Evolutionary conservation across 1,140 invertebrate genomes (phyloP), one percentile per base, ranked within the genome.

Genomic region (Microvelia longipes): DNA sequence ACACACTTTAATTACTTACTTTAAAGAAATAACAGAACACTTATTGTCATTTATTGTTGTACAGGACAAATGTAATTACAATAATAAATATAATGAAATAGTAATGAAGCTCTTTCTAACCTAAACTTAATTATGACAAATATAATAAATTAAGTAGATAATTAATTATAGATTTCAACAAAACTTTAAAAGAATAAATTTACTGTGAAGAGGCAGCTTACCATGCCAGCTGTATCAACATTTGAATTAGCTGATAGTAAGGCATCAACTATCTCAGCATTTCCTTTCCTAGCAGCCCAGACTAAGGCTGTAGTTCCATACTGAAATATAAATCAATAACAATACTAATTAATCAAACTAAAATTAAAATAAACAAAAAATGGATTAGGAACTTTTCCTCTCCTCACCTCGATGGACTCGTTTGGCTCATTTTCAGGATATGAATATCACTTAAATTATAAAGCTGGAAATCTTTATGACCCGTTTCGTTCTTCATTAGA

Each of bases 281-380:
- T 90, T 15, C 96, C 96, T 77, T 94, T 96, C 27, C 96, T 82
- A 70, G 89, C 87, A 15, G 94, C 95, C 97, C 96, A 99, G 50
- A 98, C 89, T 2, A 99, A 80, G 1, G 96, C 93, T 0, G 96
- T 96, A 0, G 95, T 98, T 19, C 94, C 96, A 83, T 98, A 98
- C 85, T 90, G 73, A 70, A 80, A 79, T 72, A 68, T 61, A 69
- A 64, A 30, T 35, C 69, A 24, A 29, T 14, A 61, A 66, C 13
- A 14, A 28, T 35, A 35, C 19, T 15, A 26, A 67, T 50, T 50
- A 50, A 11, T 5, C 35, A n/a, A n/a, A n/a, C n/a, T n/a, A n/a
- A n/a, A n/a, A n/a, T n/a, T n/a, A n/a, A n/a, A n/a, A 50, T 50
- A 11, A 19, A 50, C 35, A 50, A 50, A 50, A 50, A 50, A 50